Evolutionary conservation across 2,797 vertebrate genomes (phyloP).

Genomic region (Myotis planiceps): DNA sequence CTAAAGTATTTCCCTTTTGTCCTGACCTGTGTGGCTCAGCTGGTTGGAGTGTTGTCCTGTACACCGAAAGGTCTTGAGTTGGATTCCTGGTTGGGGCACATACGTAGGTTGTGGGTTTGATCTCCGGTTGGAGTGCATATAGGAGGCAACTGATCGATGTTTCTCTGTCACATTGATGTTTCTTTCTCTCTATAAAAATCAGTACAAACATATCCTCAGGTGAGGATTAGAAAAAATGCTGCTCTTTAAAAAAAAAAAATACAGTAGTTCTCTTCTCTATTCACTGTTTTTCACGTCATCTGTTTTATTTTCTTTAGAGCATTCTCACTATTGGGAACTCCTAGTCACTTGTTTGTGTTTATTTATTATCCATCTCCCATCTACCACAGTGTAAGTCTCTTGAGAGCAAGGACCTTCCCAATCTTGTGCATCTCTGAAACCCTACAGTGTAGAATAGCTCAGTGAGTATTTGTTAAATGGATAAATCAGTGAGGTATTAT

Average conservation of each 20-base stretch:
- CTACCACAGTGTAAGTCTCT: background rate
- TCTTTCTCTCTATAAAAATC: background rate
- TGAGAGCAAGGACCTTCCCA: background rate
- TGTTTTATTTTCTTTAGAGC: constrained; percentile 12
- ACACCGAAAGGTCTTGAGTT: background rate
- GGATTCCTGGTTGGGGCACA: background rate
- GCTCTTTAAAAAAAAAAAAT: background rate
- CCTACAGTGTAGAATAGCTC: background rate
- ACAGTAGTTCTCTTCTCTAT: background rate
- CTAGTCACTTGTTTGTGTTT: background rate
- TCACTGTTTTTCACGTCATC: background rate
- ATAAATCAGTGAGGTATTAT: background rate
- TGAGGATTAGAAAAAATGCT: background rate
- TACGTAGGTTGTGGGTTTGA: background rate
- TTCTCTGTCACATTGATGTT: background rate
- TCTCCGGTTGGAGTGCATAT: background rate
- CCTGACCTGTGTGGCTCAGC: background rate
- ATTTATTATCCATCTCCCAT: background rate
- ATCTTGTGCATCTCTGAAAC: background rate
- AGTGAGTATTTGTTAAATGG: background rate
- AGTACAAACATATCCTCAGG: background rate
- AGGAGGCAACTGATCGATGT: background rate
- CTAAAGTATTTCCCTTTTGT: background rate
- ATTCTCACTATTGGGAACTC: background rate
- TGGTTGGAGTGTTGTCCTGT: background rate